phyloP scores from a whole-genome alignment of 2,113 vertebrate species.

The Axis porcinus region DNA sequence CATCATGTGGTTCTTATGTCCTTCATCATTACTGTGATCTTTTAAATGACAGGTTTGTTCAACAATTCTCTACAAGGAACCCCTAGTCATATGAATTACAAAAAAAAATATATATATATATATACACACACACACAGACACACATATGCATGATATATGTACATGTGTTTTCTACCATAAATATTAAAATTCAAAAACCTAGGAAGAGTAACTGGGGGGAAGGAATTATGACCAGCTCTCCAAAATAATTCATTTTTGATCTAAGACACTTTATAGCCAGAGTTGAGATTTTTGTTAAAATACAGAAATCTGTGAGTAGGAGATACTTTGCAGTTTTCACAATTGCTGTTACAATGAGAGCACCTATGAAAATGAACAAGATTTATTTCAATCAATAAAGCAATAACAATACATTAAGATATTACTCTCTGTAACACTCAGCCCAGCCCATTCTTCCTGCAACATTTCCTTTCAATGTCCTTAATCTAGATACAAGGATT shows the following conservation, averaged over 20 bases:
- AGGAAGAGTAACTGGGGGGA: background rate
- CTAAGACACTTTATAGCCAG: slow-evolving; percentile 5
- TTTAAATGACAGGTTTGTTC: slow-evolving; percentile 28
- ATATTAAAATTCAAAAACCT: background rate
- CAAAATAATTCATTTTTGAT: background rate
- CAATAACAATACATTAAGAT: slow-evolving; percentile 68
- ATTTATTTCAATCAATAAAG: slow-evolving; percentile 68
- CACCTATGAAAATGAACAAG: slow-evolving; percentile 56
- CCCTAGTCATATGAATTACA: background rate
- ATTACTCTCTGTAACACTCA: slow-evolving; percentile 43
- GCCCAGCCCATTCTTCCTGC: background rate
- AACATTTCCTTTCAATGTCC: slow-evolving; percentile 55
- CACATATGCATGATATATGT: background rate
- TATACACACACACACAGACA: background rate
- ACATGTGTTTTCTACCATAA: background rate
- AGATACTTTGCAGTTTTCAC: slow-evolving; percentile 35
- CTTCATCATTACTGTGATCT: background rate
- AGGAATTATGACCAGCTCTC: background rate
- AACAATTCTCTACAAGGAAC: background rate
- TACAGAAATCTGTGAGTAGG: background rate
- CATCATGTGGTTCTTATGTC: background rate
- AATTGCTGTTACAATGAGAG: slow-evolving; percentile 21
- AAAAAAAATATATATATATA: background rate
- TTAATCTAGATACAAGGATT: slow-evolving; percentile 34
- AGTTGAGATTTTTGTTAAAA: slow-evolving; percentile 1